phyloP scores from a whole-genome alignment of 2,113 vertebrate species.

The Semnornis frantzii region DNA sequence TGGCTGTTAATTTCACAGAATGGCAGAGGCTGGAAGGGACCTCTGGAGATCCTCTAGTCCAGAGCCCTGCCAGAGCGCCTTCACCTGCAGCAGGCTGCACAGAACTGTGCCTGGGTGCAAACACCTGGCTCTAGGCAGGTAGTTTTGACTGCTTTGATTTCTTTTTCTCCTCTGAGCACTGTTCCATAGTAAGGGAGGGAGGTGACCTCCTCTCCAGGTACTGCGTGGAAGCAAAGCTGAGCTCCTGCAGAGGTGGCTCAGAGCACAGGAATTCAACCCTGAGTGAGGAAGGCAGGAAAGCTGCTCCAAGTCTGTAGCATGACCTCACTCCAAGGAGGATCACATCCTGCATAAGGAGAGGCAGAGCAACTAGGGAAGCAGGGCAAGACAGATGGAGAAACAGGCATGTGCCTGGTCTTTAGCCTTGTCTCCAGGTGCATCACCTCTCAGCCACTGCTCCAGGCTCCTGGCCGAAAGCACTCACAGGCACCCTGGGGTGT shows the following conservation, averaged over 20 bases:
- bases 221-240: not conserved
- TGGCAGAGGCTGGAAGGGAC: too few relatives aligned
- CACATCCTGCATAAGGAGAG: fast-evolving
- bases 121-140: not conserved
- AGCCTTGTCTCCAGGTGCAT: not conserved
- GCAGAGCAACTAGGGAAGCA: not conserved
- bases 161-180: not conserved
- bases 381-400: not conserved
- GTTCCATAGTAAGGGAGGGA: not conserved
- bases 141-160: not conserved
- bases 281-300: not conserved
- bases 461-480: not conserved
- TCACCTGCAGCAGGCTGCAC: too few relatives aligned
- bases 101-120: not conserved
- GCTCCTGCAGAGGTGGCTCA: not conserved
- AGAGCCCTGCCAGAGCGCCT: too few relatives aligned
- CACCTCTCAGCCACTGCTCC: not conserved
- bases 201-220: not conserved
- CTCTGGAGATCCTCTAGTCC: too few relatives aligned
- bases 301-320: not conserved
- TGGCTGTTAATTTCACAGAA: not conserved
- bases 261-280: not conserved
- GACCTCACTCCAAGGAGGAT: not conserved
- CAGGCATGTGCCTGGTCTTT: not conserved
- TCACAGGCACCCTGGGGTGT: not conserved